phyloP scores from a whole-genome alignment of 2,797 vertebrate species.

The Hydrolagus colliei region DNA sequence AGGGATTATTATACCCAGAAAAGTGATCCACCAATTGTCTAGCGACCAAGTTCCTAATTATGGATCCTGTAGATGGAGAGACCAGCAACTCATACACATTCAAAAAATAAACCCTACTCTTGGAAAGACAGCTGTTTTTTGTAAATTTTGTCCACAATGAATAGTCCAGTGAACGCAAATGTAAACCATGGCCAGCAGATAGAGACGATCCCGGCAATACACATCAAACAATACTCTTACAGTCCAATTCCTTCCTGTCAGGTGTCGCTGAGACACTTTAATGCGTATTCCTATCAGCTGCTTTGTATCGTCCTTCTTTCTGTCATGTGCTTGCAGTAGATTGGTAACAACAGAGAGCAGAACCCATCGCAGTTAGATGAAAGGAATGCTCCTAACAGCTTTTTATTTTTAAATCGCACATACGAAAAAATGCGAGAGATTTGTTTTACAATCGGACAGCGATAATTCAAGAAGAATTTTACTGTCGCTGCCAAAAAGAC shows the following conservation, averaged over 20 bases:
- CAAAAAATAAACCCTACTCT: too few relatives aligned
- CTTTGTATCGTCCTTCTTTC: not conserved
- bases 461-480: not conserved
- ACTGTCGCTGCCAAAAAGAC: not conserved
- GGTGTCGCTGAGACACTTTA: not conserved
- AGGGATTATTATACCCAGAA: too few relatives aligned
- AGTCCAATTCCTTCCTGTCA: not conserved
- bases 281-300: not conserved
- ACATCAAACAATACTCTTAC: not conserved
- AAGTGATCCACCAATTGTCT: too few relatives aligned
- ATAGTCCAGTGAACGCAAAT: not conserved
- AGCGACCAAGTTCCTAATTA: too few relatives aligned
- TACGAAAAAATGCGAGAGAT: constrained; percentile 5
- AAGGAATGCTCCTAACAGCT: constrained; percentile 9
- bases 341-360: not conserved
- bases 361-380: not conserved
- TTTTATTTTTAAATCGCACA: not conserved
- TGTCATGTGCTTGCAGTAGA: not conserved
- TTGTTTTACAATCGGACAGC: not conserved
- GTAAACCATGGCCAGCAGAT: not conserved
- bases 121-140: too few relatives aligned
- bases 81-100: too few relatives aligned
- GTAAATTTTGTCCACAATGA: not conserved
- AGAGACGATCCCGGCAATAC: not conserved
- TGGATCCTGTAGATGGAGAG: too few relatives aligned